Conservation (phyloP, 2,113 vertebrate species). For the Toxostoma redivivum region DNA sequence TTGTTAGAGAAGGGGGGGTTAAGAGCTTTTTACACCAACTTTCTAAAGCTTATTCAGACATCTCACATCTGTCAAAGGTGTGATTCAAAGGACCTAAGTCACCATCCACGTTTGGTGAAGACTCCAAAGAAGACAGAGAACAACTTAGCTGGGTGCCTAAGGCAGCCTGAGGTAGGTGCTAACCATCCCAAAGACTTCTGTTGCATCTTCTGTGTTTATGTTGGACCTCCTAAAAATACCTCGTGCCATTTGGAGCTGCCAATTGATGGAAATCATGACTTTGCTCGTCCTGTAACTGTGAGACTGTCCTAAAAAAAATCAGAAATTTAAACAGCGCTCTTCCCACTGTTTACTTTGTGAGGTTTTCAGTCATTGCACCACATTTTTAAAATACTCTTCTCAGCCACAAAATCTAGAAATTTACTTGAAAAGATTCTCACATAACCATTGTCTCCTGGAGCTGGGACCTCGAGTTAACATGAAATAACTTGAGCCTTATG, state of each 20-base stretch:
- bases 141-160: neutral
- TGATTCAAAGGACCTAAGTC: neutral
- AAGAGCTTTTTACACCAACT: neutral
- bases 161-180: neutral
- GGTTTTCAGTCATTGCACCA: neutral
- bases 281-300: neutral
- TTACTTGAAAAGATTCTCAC: neutral
- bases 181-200: neutral
- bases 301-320: neutral
- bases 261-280: neutral
- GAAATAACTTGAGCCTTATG: constrained; percentile 31
- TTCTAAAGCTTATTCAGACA: constrained; percentile 1
- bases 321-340: neutral
- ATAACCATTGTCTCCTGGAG: neutral
- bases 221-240: neutral
- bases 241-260: neutral
- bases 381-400: neutral
- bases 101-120: neutral
- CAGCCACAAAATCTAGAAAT: neutral
- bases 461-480: neutral
- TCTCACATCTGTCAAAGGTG: neutral
- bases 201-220: neutral
- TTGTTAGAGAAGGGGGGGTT: neutral
- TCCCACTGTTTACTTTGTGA: neutral
- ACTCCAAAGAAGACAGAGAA: neutral